Evolutionary conservation across 1,140 invertebrate genomes (phyloP).

Genomic region (Vanessa tameamea): DNA sequence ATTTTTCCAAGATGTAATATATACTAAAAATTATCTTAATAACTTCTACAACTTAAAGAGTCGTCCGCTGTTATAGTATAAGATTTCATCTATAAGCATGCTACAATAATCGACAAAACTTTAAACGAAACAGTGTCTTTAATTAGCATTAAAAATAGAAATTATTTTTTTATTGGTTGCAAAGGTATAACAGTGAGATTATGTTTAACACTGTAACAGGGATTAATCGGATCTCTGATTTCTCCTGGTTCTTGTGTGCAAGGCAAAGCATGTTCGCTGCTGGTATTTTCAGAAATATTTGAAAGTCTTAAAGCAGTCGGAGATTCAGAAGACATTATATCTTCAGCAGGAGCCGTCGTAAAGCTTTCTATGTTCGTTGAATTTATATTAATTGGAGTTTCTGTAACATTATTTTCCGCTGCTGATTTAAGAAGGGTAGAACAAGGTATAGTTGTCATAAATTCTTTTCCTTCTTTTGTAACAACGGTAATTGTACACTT

Average conservation of each 20-base stretch:
- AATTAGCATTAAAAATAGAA: neutral
- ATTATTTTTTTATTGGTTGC: constrained; percentile 35
- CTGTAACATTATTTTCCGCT: constrained; percentile 74
- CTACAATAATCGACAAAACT: too few species aligned
- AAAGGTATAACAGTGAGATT: constrained; percentile 69
- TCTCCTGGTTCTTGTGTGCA: constrained; percentile 57
- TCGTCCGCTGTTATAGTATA: too few species aligned
- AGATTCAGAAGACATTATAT: constrained; percentile 41
- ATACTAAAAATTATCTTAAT: too few species aligned
- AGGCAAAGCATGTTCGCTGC: constrained; percentile 29
- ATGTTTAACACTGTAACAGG: constrained; percentile 65
- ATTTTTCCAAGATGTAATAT: too few species aligned
- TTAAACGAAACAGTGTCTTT: too few species aligned
- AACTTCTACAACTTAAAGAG: too few species aligned
- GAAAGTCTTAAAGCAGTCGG: constrained; percentile 51
- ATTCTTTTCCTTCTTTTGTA: constrained; percentile 69
- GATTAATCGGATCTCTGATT: constrained; percentile 68
- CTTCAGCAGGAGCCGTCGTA: constrained; percentile 21
- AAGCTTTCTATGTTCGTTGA: constrained; percentile 4
- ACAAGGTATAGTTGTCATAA: constrained; percentile 55
- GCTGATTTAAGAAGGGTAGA: constrained; percentile 65
- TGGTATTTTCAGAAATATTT: constrained; percentile 34
- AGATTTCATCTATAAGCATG: too few species aligned
- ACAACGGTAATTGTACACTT: constrained; percentile 75
- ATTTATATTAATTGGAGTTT: constrained; percentile 41